These are phyloP conservation scores for Zapus hudsonius DNA, from an alignment of 2,113 vertebrate species.

Conservation along the genomic window DNA sequence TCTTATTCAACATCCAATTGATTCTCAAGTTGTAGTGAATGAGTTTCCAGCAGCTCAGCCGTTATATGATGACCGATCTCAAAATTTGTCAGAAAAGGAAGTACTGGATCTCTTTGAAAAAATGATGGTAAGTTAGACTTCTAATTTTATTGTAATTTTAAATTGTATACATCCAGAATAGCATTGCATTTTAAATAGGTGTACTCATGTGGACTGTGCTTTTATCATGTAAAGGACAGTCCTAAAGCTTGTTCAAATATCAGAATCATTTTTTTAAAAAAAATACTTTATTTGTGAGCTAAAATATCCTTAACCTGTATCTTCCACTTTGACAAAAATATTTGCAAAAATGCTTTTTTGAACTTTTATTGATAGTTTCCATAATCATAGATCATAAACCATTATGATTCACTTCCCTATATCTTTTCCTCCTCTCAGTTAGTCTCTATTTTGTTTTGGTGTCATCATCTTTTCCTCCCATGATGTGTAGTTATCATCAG, in stretches of 20 bases:
- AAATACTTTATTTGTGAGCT: neutral
- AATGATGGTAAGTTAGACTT: slow-evolving; percentile 95
- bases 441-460: too few species aligned
- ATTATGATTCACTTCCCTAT: too few species aligned
- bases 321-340: neutral
- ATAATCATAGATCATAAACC: too few species aligned
- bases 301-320: neutral
- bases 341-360: neutral
- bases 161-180: neutral
- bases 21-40: slow-evolving; percentile 87
- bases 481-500: too few species aligned
- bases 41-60: slow-evolving; percentile 94
- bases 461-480: too few species aligned
- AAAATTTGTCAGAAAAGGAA: slow-evolving; percentile 98
- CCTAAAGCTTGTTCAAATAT: neutral
- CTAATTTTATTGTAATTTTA: slow-evolving; percentile 60
- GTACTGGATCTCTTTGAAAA: slow-evolving; percentile 98
- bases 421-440: too few species aligned
- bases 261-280: slow-evolving; percentile 25
- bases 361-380: too few species aligned
- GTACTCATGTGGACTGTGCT: neutral
- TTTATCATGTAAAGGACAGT: slow-evolving; percentile 5
- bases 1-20: slow-evolving; percentile 96
- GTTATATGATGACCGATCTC: slow-evolving; percentile 93
- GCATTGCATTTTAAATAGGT: slow-evolving; percentile 12